phyloP scores from a whole-genome alignment of 2,113 vertebrate species.

The Echinops telfairi region DNA sequence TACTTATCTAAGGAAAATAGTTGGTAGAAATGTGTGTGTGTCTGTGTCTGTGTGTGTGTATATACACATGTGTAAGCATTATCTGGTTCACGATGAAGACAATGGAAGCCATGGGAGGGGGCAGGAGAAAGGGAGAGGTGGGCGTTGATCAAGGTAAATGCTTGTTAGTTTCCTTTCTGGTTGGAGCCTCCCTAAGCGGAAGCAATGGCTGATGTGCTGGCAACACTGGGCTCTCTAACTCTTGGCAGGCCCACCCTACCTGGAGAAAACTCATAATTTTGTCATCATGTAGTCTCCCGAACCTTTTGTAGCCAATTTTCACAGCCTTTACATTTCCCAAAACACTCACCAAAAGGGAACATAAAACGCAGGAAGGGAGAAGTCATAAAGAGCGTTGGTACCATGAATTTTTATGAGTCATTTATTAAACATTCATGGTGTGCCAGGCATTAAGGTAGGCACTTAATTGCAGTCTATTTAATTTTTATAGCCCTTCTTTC shows the following conservation, averaged over 20 bases:
- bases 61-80: not conserved
- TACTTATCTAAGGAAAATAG: not conserved
- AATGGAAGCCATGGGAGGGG: not conserved
- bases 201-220: not conserved
- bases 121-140: not conserved
- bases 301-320: not conserved
- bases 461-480: not conserved
- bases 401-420: not conserved
- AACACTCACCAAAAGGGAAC: not conserved
- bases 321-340: not conserved
- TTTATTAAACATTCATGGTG: not conserved
- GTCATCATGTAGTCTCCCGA: not conserved
- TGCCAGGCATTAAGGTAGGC: not conserved
- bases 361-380: not conserved
- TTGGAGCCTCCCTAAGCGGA: not conserved
- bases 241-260: not conserved
- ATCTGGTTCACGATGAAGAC: not conserved
- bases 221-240: too few species aligned
- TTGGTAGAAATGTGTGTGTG: not conserved
- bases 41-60: not conserved
- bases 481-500: not conserved
- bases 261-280: constrained; percentile 11
- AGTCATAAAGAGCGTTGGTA: not conserved
- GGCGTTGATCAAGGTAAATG: not conserved
- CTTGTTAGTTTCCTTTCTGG: not conserved